Percentiles rank a stretch among this genome's conserved stretches.
Conservation (phyloP, 2,888 invertebrate species). For the Molorchus minor region DNA sequence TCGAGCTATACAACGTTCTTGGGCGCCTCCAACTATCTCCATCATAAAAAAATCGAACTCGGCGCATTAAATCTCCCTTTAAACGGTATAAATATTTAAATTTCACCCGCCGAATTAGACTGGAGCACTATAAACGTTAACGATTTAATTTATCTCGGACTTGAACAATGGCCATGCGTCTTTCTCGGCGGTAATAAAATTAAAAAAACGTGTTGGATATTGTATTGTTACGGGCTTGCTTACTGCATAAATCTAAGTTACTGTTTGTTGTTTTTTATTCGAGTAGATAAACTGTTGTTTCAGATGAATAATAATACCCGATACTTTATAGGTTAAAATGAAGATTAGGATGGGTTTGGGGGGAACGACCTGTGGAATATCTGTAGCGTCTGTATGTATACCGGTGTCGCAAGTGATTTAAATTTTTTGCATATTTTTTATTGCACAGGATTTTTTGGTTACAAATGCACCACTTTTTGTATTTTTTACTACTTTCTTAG, state of each 20-base stretch:
- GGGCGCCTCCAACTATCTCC: constrained; percentile 55
- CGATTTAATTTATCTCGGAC: constrained; percentile 43
- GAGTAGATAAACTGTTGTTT: background rate
- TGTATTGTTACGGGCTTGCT: constrained; percentile 39
- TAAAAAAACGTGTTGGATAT: constrained; percentile 40
- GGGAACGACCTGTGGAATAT: too few relatives aligned
- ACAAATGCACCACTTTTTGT: too few relatives aligned
- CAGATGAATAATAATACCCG: too few relatives aligned
- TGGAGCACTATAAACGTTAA: constrained; percentile 43
- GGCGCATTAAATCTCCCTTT: constrained; percentile 45
- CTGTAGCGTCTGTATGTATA: too few relatives aligned
- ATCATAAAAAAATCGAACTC: constrained; percentile 48
- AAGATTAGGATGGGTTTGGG: too few relatives aligned
- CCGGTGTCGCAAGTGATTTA: too few relatives aligned
- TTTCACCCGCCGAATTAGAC: constrained; percentile 47
- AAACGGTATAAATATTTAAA: constrained; percentile 51
- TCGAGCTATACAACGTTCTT: constrained; percentile 50
- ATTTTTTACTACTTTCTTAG: too few relatives aligned
- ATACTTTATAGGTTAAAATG: too few relatives aligned
- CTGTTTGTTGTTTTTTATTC: constrained; percentile 34
- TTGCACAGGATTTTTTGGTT: too few relatives aligned
- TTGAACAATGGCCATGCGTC: constrained; percentile 39
- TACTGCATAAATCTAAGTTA: constrained; percentile 39
- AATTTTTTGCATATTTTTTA: too few relatives aligned
- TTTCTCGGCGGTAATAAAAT: constrained; percentile 38